These are phyloP conservation scores for Leucoraja ocellata DNA, from an alignment of 2,797 vertebrate genomes.

Conservation along the genomic window DNA sequence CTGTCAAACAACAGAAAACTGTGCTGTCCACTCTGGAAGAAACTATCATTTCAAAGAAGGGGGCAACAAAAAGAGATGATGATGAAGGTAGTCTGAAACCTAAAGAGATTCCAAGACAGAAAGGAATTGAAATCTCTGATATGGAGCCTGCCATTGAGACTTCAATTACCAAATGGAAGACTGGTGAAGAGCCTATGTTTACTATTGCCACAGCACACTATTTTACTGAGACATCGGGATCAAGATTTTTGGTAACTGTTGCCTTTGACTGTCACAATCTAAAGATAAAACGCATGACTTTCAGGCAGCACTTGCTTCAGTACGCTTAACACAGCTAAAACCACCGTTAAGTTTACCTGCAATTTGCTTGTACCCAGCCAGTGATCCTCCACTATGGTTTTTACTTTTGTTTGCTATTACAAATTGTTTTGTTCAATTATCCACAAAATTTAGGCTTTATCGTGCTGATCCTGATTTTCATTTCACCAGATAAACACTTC, in stretches of 20 bases:
- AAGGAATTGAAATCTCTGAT: constrained; percentile 50
- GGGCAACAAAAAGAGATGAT: constrained; percentile 41
- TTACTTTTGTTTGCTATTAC: constrained; percentile 41
- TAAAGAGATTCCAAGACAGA: constrained; percentile 38
- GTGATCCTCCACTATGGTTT: constrained; percentile 55
- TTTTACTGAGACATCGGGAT: constrained; percentile 63
- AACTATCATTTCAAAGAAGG: constrained; percentile 29
- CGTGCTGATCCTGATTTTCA: constrained; percentile 47
- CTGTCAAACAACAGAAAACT: constrained; percentile 35
- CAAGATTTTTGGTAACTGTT: constrained; percentile 78
- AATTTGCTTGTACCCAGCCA: constrained; percentile 63
- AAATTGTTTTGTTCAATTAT: constrained; percentile 47
- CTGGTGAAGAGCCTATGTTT: constrained; percentile 59
- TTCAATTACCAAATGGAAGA: constrained; percentile 62
- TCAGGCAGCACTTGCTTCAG: constrained; percentile 55
- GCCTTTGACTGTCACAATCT: constrained; percentile 55
- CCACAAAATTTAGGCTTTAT: constrained; percentile 47
- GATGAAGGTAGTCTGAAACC: constrained; percentile 38
- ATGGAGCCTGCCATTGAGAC: constrained; percentile 56
- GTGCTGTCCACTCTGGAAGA: constrained; percentile 15
- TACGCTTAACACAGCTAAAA: constrained; percentile 40
- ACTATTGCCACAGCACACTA: constrained; percentile 63
- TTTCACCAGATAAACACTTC: constrained; percentile 43
- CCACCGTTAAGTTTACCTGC: constrained; percentile 53
- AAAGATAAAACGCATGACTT: constrained; percentile 62